A percentile compares a stretch with the other conserved stretches of the same genome.
These are phyloP conservation scores for Antechinus stuartii DNA, from an alignment of 2,113 vertebrate species.

Conservation along the genomic window DNA sequence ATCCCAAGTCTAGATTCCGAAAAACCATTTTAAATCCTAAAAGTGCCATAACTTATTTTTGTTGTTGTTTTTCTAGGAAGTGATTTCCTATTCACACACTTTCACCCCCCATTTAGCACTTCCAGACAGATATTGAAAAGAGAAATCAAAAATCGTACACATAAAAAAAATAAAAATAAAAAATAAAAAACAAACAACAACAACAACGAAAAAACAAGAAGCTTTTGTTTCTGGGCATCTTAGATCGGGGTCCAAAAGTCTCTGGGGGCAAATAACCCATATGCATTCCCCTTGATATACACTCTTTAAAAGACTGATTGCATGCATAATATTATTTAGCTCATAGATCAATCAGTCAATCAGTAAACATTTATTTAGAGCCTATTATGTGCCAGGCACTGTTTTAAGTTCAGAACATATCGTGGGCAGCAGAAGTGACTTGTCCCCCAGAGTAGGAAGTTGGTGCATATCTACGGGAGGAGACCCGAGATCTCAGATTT, in stretches of 20 bases:
- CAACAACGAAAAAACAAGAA: not conserved
- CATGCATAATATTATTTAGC: not conserved
- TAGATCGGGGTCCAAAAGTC: not conserved
- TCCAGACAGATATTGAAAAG: not conserved
- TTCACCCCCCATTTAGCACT: not conserved
- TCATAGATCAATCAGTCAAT: not conserved
- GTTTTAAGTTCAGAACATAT: not conserved
- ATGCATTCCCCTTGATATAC: not conserved
- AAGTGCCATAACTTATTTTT: not conserved
- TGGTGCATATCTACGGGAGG: not conserved
- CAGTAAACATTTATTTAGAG: not conserved
- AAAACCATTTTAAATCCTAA: not conserved
- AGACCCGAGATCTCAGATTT: not conserved
- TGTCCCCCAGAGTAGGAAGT: not conserved
- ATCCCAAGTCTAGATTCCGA: not conserved
- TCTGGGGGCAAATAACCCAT: not conserved
- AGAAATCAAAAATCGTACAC: not conserved
- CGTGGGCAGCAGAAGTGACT: not conserved
- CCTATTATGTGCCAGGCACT: not conserved
- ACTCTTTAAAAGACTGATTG: not conserved
- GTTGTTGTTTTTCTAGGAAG: not conserved
- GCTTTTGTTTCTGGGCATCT: not conserved
- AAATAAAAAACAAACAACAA: too few species aligned
- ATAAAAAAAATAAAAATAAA: not conserved
- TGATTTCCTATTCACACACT: not conserved